Percentiles rank a stretch among this genome's conserved stretches.
Evolutionary conservation across 2,113 vertebrate species (phyloP).

Genomic region (Candoia aspera): DNA sequence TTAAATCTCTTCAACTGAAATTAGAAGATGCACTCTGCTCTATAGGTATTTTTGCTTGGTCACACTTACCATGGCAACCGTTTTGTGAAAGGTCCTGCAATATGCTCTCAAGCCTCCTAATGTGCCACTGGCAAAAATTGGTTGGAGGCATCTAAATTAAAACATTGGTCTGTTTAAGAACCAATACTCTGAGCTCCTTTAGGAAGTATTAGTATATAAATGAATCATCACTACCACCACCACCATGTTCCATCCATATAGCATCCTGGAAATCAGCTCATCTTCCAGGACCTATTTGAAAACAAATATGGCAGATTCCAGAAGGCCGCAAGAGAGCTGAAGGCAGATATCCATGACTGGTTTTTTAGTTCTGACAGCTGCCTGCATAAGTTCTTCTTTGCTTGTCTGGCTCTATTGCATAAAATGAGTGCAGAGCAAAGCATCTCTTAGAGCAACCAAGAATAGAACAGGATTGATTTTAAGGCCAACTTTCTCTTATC

Average conservation of each 20-base stretch:
- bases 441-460: background rate
- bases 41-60: background rate
- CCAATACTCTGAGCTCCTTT: background rate
- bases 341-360: background rate
- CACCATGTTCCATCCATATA: background rate
- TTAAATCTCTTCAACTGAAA: too few relatives aligned
- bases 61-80: background rate
- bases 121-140: background rate
- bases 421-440: background rate
- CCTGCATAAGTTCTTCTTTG: background rate
- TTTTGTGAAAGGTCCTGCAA: background rate
- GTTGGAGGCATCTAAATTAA: background rate
- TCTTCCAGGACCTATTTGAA: background rate
- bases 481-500: slow-evolving; percentile 1
- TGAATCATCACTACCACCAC: background rate
- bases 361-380: background rate
- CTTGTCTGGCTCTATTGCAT: background rate
- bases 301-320: background rate
- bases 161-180: background rate
- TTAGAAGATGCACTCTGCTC: background rate
- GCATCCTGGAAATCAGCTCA: background rate
- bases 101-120: background rate
- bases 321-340: background rate
- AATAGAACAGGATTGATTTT: slow-evolving; percentile 8
- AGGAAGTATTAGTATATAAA: background rate